Base-by-base conservation (phyloP, 2,888 invertebrate genomes). In the Drosophila nigricruria region DNA sequence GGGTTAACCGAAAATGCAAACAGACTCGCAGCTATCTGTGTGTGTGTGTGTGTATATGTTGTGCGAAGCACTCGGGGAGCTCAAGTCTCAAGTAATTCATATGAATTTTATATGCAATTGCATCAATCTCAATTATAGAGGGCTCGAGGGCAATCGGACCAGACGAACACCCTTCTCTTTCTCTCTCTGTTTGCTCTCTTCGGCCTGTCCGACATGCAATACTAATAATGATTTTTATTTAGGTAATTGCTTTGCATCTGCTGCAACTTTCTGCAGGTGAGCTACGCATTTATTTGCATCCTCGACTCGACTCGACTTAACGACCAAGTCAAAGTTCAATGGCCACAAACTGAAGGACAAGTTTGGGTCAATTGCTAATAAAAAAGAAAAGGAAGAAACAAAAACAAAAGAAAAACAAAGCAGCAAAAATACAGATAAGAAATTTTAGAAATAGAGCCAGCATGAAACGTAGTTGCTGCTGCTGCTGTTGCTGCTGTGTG, bases 191-290 rank as follows among this genome's bases (percentile, higher is more conserved):
- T 3, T 53, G 2, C n/a, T 8, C 50, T 9, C 32, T n/a, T 10
- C 16, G 32, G 2, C 38, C 43, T 73, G 57, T 80, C 59, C 65
- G 73, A 77, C 74, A 83, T 83, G 85, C 70, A 89, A 81, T 89
- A 87, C 89, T 81, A 84, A 83, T 84, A 84, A 88, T 65, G 49
- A 66, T 73, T 78, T 84, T 88, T 88, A 87, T 81, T 89, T 81
- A 72, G 71, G 79, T 66, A 81, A 82, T 81, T 87, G 81, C 74
- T 77, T 70, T 83, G 69, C 65, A 63, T 62, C 50, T 66, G 45
- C 57, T 27, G 50, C 50, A 36, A 45, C 9, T 60, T 60, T 49
- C 49, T 20, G 20, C 68, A 68, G 69, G 79, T 58, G 65, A 64
- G 64, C 57, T 66, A 68, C 65, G 34, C 47, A 47, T n/a, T 49